Evolutionary conservation across 2,888 invertebrate genomes (phyloP), one percentile per base, ranked within the genome.

Genomic region (Brachylomia viminalis): DNA sequence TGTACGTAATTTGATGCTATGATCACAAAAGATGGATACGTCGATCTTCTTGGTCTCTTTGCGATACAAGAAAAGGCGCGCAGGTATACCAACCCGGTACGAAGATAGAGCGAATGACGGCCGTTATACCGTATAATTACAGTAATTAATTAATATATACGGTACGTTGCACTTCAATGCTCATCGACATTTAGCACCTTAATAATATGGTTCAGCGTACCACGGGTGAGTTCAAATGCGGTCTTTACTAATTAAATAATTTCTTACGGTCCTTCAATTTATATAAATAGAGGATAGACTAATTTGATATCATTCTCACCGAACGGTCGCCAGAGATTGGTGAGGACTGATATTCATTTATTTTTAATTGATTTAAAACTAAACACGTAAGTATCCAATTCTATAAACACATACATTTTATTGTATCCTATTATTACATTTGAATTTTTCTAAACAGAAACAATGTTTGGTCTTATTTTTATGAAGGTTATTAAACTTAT

Each of bases 211-310:
- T 66, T 72, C 59, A 78, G 47, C 47, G 80, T 79, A 30, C 58
- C 42, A 42, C 20, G 8, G 30, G 17, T 10, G 23, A 80, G 62
- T 80, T 80, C 66, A 80, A 61, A 27, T 33, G 17, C 66, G 61
- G 80, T 73, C 67, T 72, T 33, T 42, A 58, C n/a, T 49, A 67
- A 72, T 79, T 30, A 70, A 59, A 33, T 7, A 7, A 52, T 45
- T 42, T 52, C 1, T 71, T 23, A 47, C 15, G 33, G 27, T 33
- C 20, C n/a, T 67, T 45, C 15, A 27, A n/a, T 38, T 30, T 15
- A 81, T 79, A 81, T 79, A 79, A 79, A 81, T 65, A 81, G 59
- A 38, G 20, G 54, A 56, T 30, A 56, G 17, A 47, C 49, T 10
- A 15, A 56, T 54, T 69, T n/a, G 20, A 0, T 49, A 67, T 62